Evolutionary conservation across 2,888 invertebrate genomes (phyloP), one percentile per base, ranked within the genome.

Genomic region (Eurois occulta): DNA sequence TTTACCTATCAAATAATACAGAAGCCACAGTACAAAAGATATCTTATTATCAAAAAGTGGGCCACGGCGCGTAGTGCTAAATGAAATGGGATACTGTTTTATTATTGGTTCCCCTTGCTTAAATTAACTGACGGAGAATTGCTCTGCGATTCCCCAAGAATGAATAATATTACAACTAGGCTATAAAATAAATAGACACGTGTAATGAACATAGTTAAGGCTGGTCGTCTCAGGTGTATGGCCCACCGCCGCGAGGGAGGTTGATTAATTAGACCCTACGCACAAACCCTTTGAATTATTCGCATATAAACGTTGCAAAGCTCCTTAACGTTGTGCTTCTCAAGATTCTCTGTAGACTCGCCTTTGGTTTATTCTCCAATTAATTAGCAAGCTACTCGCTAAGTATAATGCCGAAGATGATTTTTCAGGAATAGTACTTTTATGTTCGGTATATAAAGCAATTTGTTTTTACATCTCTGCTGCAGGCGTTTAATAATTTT

Each of bases 261-360:
- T 93, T 94, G 93, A 95, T 95, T 94, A 95, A 94, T 94, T 93
- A 94, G 92, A 90, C 92, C 89, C 90, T 87, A 87, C 92, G 88
- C 89, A 86, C 91, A 91, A 92, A 91, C 92, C 92, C 92, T 92
- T 93, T 94, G 91, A 94, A 94, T 94, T 92, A 95, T 94, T 95
- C 91, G 86, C 87, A 90, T 90, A 88, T 91, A 90, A 91, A 91
- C 90, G 90, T 88, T 88, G 91, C 90, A 91, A 93, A 94, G 92
- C 93, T 92, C 86, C 93, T 94, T 94, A 94, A 91, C 91, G 91
- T 92, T 91, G 89, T 89, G 87, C 90, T 91, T 85, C 86, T 87
- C 85, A 88, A 91, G 88, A 91, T 91, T 91, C 90, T 91, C 91
- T 87, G 87, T 84, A 87, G 87, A 91, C 89, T 88, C 88, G 88